phyloP scores from a whole-genome alignment of 2,888 invertebrate genomes.

The Crossocerus cetratus region DNA sequence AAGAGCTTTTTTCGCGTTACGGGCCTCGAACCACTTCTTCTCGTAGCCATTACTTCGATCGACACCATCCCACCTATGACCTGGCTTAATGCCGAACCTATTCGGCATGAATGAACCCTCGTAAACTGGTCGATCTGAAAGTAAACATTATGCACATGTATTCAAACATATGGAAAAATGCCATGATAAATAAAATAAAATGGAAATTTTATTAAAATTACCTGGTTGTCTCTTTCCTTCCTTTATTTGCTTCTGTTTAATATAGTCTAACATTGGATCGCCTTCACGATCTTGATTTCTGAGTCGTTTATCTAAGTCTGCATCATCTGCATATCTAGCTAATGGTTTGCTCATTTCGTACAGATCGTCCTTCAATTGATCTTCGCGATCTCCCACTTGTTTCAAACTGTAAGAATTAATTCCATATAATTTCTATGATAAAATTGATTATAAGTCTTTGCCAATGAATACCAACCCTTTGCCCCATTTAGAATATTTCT shows the following conservation, averaged over 20 bases:
- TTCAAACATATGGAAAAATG: not conserved
- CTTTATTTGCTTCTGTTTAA: constrained; percentile 84
- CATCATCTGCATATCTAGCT: constrained; percentile 92
- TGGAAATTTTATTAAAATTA: constrained; percentile 38
- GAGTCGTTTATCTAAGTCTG: constrained; percentile 89
- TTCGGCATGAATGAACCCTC: constrained; percentile 94
- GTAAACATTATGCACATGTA: not conserved
- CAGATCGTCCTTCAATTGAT: constrained; percentile 84
- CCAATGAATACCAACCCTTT: constrained; percentile 81
- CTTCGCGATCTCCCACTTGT: constrained; percentile 87
- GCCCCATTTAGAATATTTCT: constrained; percentile 90
- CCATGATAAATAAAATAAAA: not conserved
- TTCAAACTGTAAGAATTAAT: constrained; percentile 80
- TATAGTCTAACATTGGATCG: constrained; percentile 96
- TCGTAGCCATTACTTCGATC: constrained; percentile 98
- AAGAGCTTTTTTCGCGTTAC: constrained; percentile 85
- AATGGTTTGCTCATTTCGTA: constrained; percentile 94
- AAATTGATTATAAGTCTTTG: not conserved
- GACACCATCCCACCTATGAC: constrained; percentile 99
- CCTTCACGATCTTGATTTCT: constrained; percentile 88
- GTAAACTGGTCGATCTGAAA: constrained; percentile 84
- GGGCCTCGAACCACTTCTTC: constrained; percentile 89
- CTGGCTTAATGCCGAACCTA: constrained; percentile 93
- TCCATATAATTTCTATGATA: not conserved
- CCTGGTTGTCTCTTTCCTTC: constrained; percentile 79